A percentile compares a stretch with the other conserved stretches of the same genome.
Conservation (phyloP, 2,113 vertebrate genomes). For the Dipodomys spectabilis region DNA sequence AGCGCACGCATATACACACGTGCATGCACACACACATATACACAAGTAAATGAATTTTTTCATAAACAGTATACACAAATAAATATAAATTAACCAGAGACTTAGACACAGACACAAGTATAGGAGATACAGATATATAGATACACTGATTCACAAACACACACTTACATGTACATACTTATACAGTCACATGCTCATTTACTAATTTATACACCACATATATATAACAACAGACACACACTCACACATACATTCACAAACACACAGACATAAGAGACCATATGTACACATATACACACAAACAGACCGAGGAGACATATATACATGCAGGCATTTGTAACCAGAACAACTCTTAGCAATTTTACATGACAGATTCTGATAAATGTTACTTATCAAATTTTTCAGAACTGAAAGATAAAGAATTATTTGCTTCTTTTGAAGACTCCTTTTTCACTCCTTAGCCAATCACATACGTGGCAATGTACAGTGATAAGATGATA, state of each 20-base stretch:
- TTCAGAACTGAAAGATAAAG: not conserved
- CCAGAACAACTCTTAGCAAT: not conserved
- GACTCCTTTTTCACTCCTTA: not conserved
- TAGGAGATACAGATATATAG: not conserved
- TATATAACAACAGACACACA: not conserved
- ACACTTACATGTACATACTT: not conserved
- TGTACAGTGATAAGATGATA: not conserved
- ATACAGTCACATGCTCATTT: not conserved
- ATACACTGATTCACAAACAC: not conserved
- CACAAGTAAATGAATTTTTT: not conserved
- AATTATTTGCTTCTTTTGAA: not conserved
- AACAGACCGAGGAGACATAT: not conserved
- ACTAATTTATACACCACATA: not conserved
- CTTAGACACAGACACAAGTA: constrained; percentile 15
- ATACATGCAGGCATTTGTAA: not conserved
- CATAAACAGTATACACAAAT: not conserved
- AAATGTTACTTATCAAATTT: not conserved
- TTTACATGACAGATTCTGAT: not conserved
- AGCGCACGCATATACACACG: not conserved
- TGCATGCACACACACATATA: not conserved
- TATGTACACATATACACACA: not conserved
- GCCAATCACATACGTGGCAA: not conserved
- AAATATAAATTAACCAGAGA: not conserved
- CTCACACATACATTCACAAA: not conserved
- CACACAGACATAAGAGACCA: not conserved